Evolutionary conservation across 1,140 invertebrate genomes (phyloP), one percentile per base, ranked within the genome.

Genomic region (Rhyacophila brunnea): DNA sequence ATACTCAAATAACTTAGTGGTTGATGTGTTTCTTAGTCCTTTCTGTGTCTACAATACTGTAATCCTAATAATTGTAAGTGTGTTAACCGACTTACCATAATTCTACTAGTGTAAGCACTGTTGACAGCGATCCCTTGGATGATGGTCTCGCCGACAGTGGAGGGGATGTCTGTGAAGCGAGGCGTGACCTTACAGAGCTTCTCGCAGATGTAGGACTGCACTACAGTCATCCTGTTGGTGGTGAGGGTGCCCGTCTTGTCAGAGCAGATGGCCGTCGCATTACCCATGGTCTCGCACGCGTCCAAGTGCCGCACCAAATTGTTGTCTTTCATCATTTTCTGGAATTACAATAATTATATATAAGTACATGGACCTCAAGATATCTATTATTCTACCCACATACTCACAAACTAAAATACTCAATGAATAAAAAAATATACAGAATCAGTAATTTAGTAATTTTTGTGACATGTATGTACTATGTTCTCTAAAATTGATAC

Each of bases 271-370:
- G 96, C 93, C 51, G 97, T 99, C 14, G 97, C 97, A 80, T 99
- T 99, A 70, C 97, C 97, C 97, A 99, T 99, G 0, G 97, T 99
- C 81, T 99, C 97, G 80, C 97, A 99, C 18, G 97, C 97, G 80
- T 99, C 97, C 79, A 99, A 87, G 82, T 99, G 97, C 48, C 97
- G 86, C 28, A 99, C 97, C 72, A 99, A 79, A 77, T 99, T 99
- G 85, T 99, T 99, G 79, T 99, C 97, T 82, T 96, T 92, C 96
- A 99, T 99, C 97, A 99, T 99, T 98, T 99, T 98, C 95, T 98
- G 71, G 11, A 75, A 72, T 18, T 43, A 42, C 3, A 54, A 53
- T 45, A 17, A 19, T 19, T 6, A n/a, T 18, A 14, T 11, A 34
- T 19, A 52, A 17, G 38, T 40, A 19, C n/a, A n/a, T n/a, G n/a